Percentiles rank a stretch among this genome's conserved stretches.
Evolutionary conservation across 35 echinoderm and acorn worm species (phyloP).

Genomic region (Heliocidaris tuberculata): DNA sequence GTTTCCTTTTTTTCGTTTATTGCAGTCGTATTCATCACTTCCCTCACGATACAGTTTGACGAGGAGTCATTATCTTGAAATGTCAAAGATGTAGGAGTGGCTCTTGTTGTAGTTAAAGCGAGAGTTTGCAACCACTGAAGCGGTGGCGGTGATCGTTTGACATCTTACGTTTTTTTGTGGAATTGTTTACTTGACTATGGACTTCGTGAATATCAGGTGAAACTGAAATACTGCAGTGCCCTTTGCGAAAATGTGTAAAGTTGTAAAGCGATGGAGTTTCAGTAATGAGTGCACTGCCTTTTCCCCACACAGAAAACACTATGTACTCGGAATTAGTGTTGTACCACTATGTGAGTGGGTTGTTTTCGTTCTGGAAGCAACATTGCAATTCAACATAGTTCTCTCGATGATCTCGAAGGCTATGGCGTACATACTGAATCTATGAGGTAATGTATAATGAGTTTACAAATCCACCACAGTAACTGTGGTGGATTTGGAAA

Average conservation of each 20-base stretch:
- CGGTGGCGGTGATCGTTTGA: not conserved
- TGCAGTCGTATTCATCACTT: not conserved
- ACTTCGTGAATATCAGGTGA: not conserved
- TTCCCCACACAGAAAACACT: not conserved
- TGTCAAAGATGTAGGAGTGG: not conserved
- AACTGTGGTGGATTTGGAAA: too few species aligned
- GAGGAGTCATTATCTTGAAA: not conserved
- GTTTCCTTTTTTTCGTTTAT: not conserved
- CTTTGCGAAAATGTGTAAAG: not conserved
- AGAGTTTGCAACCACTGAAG: not conserved
- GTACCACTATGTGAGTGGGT: too few species aligned
- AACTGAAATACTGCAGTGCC: not conserved
- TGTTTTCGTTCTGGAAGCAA: too few species aligned
- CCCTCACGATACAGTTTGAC: not conserved
- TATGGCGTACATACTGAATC: not conserved
- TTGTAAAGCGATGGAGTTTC: not conserved
- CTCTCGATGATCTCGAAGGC: not conserved
- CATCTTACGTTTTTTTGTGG: not conserved
- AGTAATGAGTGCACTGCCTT: not conserved
- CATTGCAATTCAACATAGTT: not conserved
- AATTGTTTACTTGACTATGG: not conserved
- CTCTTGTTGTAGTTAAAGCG: not conserved
- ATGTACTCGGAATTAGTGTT: not conserved
- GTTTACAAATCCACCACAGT: not conserved
- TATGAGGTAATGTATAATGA: not conserved